Conservation (phyloP, 23 tunicate species). For the Ciona savignyi region DNA sequence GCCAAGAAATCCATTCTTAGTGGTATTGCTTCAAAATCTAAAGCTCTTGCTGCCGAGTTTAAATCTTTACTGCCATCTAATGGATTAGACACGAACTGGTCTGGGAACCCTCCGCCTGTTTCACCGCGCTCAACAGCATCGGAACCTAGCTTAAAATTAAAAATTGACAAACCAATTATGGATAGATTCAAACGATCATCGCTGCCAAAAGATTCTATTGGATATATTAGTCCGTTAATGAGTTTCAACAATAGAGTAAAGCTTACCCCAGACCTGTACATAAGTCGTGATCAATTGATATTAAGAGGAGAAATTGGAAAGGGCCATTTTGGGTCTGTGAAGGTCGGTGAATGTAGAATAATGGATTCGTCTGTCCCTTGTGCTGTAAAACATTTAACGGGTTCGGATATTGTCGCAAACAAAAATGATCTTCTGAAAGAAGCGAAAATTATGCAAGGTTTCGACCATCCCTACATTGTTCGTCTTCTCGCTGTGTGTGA, state of each 20-base stretch:
- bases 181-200: slow-evolving; percentile 15
- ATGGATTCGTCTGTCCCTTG: slow-evolving; percentile 21
- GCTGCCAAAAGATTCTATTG: slow-evolving; percentile 46
- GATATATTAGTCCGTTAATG: slow-evolving; percentile 44
- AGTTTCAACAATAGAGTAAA: background rate
- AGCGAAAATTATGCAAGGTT: slow-evolving; percentile 53
- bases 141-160: background rate
- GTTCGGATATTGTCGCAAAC: slow-evolving; percentile 47
- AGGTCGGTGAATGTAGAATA: slow-evolving; percentile 45
- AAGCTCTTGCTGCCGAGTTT: slow-evolving; percentile 7
- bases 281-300: slow-evolving; percentile 9
- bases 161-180: background rate
- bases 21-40: background rate
- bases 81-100: slow-evolving; percentile 25
- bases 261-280: slow-evolving; percentile 41
- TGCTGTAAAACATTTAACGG: slow-evolving; percentile 52
- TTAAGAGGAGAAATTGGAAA: slow-evolving; percentile 33
- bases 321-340: slow-evolving; percentile 71
- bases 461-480: slow-evolving; percentile 70
- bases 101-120: background rate
- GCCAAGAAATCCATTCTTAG: background rate
- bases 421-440: slow-evolving; percentile 54
- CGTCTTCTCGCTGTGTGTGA: slow-evolving; percentile 70
- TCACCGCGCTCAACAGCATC: background rate
- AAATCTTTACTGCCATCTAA: slow-evolving; percentile 5